Conservation (phyloP, 2,113 vertebrate species). For the Tilapia sparmanii region DNA sequence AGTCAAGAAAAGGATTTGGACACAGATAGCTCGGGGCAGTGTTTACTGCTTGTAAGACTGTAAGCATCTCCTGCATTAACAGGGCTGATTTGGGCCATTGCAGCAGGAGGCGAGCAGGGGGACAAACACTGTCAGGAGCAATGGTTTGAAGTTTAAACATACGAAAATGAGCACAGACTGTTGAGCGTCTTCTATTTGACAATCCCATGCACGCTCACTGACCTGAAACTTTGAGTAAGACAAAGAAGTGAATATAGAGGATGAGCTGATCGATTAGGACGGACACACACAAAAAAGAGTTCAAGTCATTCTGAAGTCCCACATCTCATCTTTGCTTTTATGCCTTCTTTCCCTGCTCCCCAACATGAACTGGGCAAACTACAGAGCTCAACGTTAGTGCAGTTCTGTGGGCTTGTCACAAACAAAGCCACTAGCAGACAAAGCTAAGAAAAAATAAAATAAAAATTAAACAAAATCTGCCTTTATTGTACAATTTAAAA, state of each 20-base stretch:
- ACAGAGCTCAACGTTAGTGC: fast-evolving
- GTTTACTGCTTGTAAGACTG: constrained; percentile 39
- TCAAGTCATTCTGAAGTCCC: not conserved
- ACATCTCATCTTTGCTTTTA: not conserved
- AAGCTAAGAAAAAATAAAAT: not conserved
- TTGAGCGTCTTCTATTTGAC: not conserved
- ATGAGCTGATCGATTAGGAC: constrained; percentile 2
- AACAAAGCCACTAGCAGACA: not conserved
- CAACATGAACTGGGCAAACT: not conserved
- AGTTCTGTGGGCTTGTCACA: not conserved
- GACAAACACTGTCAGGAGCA: constrained; percentile 10
- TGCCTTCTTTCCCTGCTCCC: not conserved
- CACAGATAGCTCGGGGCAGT: constrained; percentile 7
- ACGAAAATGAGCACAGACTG: not conserved
- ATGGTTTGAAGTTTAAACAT: not conserved
- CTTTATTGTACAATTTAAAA: not conserved
- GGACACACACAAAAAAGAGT: not conserved
- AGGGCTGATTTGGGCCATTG: constrained; percentile 7
- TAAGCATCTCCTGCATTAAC: constrained; percentile 21
- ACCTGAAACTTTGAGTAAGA: constrained; percentile 16
- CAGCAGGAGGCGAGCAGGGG: not conserved
- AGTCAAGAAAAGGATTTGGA: constrained; percentile 4
- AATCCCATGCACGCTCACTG: not conserved
- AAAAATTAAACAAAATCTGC: not conserved
- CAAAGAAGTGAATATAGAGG: constrained; percentile 3